These are phyloP conservation scores for Napeogenes sylphis DNA, from an alignment of 2,888 invertebrate genomes.

Conservation along the genomic window DNA sequence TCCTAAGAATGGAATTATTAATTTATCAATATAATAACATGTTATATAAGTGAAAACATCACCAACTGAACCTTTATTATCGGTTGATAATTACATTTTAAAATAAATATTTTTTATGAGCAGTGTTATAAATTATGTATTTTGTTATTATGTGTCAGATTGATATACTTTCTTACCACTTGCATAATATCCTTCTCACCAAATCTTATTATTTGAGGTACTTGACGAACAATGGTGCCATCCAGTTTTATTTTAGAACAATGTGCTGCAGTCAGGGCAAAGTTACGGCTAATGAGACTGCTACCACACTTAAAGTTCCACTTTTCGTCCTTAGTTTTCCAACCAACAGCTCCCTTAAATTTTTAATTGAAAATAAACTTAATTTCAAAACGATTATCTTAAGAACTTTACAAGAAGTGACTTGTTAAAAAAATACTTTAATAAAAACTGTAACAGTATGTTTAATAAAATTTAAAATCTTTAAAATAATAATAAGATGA, in stretches of 20 bases:
- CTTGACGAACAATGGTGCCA: constrained; percentile 30
- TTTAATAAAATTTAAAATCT: too few relatives aligned
- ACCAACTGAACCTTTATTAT: too few relatives aligned
- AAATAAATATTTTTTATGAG: too few relatives aligned
- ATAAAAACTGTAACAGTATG: too few relatives aligned
- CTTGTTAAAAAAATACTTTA: too few relatives aligned
- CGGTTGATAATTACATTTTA: too few relatives aligned
- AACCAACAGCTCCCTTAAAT: constrained; percentile 44
- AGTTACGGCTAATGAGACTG: constrained; percentile 77
- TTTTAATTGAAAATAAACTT: too few relatives aligned
- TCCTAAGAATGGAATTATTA: neutral
- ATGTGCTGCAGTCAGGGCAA: constrained; percentile 82
- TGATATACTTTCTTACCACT: constrained; percentile 29
- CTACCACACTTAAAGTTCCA: constrained; percentile 77
- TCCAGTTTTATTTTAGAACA: constrained; percentile 52
- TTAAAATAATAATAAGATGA: too few relatives aligned
- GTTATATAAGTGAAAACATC: too few relatives aligned
- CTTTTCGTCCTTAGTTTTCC: constrained; percentile 34
- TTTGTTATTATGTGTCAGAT: neutral
- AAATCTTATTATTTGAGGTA: constrained; percentile 47
- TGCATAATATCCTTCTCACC: constrained; percentile 46
- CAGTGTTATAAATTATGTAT: neutral
- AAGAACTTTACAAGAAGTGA: too few relatives aligned
- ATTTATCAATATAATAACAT: too few relatives aligned
- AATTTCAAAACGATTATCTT: too few relatives aligned